These are phyloP conservation scores for Reticulitermes lucifugus DNA, from an alignment of 2,888 invertebrate species.

Conservation along the genomic window DNA sequence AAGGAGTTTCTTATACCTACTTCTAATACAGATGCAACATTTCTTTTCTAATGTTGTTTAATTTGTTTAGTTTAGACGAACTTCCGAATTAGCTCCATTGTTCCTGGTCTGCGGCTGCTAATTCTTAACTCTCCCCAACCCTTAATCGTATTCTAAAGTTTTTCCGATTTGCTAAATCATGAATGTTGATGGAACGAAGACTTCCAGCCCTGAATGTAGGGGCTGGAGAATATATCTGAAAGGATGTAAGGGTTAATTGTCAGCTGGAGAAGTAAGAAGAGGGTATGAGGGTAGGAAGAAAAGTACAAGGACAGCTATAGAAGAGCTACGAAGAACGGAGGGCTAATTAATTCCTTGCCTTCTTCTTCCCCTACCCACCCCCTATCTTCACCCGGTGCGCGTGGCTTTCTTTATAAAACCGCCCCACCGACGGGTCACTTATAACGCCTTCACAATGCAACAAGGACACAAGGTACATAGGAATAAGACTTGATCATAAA, in stretches of 20 bases:
- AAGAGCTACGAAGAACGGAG: background rate
- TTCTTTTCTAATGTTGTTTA: background rate
- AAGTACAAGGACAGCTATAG: conserved; percentile 30
- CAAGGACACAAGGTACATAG: background rate
- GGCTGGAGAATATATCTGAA: conserved; percentile 19
- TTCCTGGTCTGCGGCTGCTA: background rate
- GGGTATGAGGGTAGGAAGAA: conserved; percentile 3
- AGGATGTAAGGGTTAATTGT: conserved; percentile 34
- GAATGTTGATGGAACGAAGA: conserved; percentile 18
- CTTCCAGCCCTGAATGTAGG: conserved; percentile 2
- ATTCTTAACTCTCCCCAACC: background rate
- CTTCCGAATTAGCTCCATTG: background rate
- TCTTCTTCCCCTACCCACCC: conserved; percentile 13
- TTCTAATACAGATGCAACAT: no score
- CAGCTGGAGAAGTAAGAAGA: conserved; percentile 30
- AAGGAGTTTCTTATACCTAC: no score
- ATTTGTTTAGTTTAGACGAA: background rate
- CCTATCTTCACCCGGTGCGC: conserved; percentile 29
- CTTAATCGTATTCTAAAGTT: conserved; percentile 5
- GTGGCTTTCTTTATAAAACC: conserved; percentile 22
- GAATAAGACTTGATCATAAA: no score
- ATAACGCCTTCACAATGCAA: background rate
- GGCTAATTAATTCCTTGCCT: conserved; percentile 29
- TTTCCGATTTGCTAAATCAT: conserved; percentile 12
- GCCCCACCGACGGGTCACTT: conserved; percentile 15